Evolutionary conservation across 2,888 invertebrate genomes (phyloP), one percentile per base, ranked within the genome.

Genomic region (Tubulanus polymorphus): DNA sequence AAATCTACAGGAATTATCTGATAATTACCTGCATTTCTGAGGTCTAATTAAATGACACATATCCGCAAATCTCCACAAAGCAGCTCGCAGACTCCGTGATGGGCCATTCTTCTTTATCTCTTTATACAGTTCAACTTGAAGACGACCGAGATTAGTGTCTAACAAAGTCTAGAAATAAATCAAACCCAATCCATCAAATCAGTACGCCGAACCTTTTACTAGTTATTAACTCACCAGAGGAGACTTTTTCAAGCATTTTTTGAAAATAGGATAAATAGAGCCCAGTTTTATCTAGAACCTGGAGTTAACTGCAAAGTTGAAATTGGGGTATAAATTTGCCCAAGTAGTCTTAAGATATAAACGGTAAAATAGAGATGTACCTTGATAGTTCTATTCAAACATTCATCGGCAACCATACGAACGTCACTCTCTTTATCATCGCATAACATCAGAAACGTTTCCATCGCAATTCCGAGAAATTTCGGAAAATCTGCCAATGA

Each of bases 91-190:
- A 30, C 87, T 86, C 57, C 89, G 83, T 1, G 86, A 83, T 35
- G 83, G 73, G 2, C 89, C 88, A 79, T 90, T 90, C 71, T 86
- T 86, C 75, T 89, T 89, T 46, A 91, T 88, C 80, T 89, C 90
- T 65, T 88, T 88, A 72, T 88, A 90, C 45, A 92, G 80, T 76
- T 90, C 90, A 70, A 89, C 86, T 70, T 89, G 86, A 53, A 91
- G 84, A 69, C 89, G 86, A 27, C 86, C 85, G 12, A 88, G 83
- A 64, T 87, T 85, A 23, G 85, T 85, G 71, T 87, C 87, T 62
- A 86, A 83, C 69, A 87, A 79, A 29, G 72, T 69, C 78, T 79
- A 60, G 2, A 58, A 63, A 45, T 30, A 48, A 35, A 30, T 8
- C 18, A n/a, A n/a, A n/a, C n/a, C n/a, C n/a, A n/a, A n/a, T n/a